A percentile compares a stretch with the other conserved stretches of the same genome.
phyloP scores from a whole-genome alignment of 2,888 invertebrate genomes.

The Ochropleura plecta region DNA sequence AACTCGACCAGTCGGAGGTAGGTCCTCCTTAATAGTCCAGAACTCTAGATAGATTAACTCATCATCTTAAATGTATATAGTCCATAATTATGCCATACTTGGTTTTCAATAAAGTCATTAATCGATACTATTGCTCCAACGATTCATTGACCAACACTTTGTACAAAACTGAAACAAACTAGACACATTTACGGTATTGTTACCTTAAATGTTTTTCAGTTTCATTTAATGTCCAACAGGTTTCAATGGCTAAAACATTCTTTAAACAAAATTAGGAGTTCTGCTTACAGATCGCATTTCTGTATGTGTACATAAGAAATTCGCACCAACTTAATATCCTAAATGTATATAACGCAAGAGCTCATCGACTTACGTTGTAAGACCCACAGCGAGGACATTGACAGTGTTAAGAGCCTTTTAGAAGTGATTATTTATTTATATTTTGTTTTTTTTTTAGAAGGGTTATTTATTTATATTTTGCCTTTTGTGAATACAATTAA shows the following conservation, averaged over 20 bases:
- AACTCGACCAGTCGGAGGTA: conserved; percentile 87
- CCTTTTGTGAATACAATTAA: conserved; percentile 5
- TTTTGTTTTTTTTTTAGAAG: background rate
- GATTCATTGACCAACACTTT: conserved; percentile 29
- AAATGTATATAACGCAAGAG: conserved; percentile 19
- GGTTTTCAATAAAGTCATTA: conserved; percentile 28
- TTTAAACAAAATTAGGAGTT: conserved; percentile 27
- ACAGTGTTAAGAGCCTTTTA: background rate
- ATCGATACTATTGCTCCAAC: conserved; percentile 13
- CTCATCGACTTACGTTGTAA: conserved; percentile 13
- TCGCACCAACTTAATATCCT: conserved; percentile 17
- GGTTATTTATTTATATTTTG: background rate
- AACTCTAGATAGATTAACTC: background rate
- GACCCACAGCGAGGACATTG: conserved; percentile 6
- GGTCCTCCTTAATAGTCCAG: conserved; percentile 47
- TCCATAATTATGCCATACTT: conserved; percentile 14
- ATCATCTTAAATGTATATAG: background rate
- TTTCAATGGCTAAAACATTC: conserved; percentile 16
- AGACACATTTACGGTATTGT: no score
- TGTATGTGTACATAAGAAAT: conserved; percentile 16
- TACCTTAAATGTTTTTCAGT: conserved; percentile 2
- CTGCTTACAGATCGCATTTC: conserved; percentile 15
- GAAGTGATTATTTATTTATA: background rate
- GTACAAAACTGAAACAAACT: background rate
- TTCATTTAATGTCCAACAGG: conserved; percentile 20